A percentile compares a stretch with the other conserved stretches of the same genome.
phyloP scores from a whole-genome alignment of 1,140 invertebrate species.

The Uloborus diversus region DNA sequence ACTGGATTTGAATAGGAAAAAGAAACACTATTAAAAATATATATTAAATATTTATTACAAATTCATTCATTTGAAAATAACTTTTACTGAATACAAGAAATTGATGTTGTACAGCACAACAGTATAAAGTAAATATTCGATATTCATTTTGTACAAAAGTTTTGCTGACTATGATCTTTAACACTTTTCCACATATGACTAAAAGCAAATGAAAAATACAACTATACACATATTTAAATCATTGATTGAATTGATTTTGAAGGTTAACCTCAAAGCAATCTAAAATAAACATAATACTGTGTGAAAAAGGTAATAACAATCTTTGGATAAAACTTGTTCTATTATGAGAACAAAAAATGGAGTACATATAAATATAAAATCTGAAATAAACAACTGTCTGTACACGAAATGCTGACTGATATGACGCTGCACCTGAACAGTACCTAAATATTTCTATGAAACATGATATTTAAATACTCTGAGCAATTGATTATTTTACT shows the following conservation, averaged over 20 bases:
- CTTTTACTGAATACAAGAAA: background rate
- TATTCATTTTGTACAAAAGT: background rate
- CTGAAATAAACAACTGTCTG: no score
- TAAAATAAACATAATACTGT: slow-evolving; percentile 43
- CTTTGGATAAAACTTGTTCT: slow-evolving; percentile 22
- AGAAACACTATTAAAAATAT: no score
- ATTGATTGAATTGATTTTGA: no score
- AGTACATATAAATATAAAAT: slow-evolving; percentile 36
- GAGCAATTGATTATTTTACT: background rate
- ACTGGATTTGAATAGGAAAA: no score
- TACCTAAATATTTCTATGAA: no score
- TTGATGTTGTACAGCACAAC: slow-evolving; percentile 1
- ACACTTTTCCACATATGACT: background rate
- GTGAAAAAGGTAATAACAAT: slow-evolving; percentile 16
- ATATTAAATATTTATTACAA: no score
- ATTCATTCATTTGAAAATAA: no score
- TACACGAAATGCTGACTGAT: no score
- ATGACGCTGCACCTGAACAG: no score
- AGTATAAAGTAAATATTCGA: background rate
- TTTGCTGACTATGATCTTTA: background rate
- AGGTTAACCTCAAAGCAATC: no score
- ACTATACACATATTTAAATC: slow-evolving; percentile 31
- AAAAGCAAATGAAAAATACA: slow-evolving; percentile 4
- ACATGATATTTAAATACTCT: background rate
- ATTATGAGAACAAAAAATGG: background rate